phyloP scores from a whole-genome alignment of 2,888 invertebrate species.

The Xanthia icteritia region DNA sequence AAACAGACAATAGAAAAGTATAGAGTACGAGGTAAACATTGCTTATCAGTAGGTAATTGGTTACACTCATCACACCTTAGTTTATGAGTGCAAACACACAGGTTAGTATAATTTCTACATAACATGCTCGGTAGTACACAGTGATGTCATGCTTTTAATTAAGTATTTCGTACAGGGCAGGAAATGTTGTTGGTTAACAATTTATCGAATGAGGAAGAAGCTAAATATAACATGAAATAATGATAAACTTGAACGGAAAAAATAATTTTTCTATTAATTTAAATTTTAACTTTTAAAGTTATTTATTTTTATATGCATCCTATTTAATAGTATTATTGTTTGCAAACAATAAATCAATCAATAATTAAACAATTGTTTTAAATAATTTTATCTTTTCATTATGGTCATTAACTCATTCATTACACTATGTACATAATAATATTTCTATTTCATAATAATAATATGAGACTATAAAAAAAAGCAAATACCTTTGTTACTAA shows the following conservation, averaged over 20 bases:
- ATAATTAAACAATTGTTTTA: neutral
- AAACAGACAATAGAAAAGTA: slow-evolving; percentile 37
- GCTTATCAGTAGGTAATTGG: slow-evolving; percentile 63
- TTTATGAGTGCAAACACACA: slow-evolving; percentile 36
- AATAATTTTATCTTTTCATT: neutral
- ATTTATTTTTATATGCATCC: neutral
- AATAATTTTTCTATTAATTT: neutral
- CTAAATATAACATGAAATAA: neutral
- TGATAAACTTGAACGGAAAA: neutral
- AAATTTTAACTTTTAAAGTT: neutral
- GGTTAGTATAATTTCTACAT: slow-evolving; percentile 51
- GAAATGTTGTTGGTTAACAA: slow-evolving; percentile 49
- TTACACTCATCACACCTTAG: slow-evolving; percentile 54
- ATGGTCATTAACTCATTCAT: too few species aligned
- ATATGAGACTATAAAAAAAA: neutral
- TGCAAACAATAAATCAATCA: neutral
- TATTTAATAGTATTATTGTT: neutral
- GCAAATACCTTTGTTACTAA: neutral
- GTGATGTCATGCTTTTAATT: slow-evolving; percentile 75
- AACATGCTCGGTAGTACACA: slow-evolving; percentile 50
- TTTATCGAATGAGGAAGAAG: slow-evolving; percentile 27
- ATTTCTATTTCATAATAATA: slow-evolving; percentile 1
- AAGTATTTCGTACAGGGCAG: slow-evolving; percentile 69
- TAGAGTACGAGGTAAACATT: slow-evolving; percentile 47
- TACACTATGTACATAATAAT: neutral